A percentile compares a stretch with the other conserved stretches of the same genome.
Conservation (phyloP, 2,797 vertebrate species). For the Eupleurogrammus muticus region DNA sequence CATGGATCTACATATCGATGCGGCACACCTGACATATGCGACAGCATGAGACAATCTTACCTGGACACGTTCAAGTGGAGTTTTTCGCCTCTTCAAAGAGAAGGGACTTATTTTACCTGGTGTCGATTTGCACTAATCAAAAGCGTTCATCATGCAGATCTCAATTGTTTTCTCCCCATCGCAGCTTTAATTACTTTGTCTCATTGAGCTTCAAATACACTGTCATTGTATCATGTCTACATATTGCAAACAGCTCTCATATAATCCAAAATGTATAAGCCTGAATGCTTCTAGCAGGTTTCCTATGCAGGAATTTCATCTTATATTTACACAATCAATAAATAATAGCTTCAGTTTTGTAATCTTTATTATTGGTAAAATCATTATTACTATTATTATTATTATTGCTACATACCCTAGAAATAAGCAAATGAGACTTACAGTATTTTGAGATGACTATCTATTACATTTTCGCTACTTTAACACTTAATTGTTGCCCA, state of each 20-base stretch:
- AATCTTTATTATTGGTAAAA: too few species aligned
- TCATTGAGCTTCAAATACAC: background rate
- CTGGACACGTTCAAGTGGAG: background rate
- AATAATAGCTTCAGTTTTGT: too few species aligned
- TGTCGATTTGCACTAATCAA: conserved; percentile 11
- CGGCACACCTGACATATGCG: conserved; percentile 13
- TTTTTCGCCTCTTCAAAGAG: background rate
- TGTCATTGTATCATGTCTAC: background rate
- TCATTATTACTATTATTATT: too few species aligned
- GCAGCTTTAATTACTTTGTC: background rate
- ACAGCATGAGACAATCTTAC: background rate
- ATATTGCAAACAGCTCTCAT: background rate
- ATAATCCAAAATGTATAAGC: background rate
- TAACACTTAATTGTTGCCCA: background rate
- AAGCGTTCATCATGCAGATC: conserved; percentile 18
- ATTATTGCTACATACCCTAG: background rate
- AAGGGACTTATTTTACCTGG: background rate
- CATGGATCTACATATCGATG: conserved; percentile 15
- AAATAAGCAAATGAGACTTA: background rate
- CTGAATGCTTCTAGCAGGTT: too few species aligned
- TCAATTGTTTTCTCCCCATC: conserved; percentile 5
- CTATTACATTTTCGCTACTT: background rate
- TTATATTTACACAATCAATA: too few species aligned
- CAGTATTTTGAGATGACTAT: background rate
- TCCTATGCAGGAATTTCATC: too few species aligned